Conservation (phyloP, 30 jellyfish, hydroid and myxozoan species). For the Chrysaora quinquecirrha region DNA sequence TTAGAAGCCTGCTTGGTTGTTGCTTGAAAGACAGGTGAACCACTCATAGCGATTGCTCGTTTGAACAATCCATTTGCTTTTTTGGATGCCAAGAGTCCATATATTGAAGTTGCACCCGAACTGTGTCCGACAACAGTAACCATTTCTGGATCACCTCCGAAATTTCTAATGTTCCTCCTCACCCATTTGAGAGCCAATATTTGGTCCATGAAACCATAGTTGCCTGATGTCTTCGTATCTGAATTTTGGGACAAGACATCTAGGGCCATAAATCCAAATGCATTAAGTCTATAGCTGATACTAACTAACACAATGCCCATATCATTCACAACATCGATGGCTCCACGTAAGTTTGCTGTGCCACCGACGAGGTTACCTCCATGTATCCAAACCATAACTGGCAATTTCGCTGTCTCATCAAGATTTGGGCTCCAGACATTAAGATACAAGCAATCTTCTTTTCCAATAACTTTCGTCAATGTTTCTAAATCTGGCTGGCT, state of each 20-base stretch:
- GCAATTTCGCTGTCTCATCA: constrained; percentile 30
- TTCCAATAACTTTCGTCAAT: constrained; percentile 34
- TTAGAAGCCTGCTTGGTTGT: constrained; percentile 57
- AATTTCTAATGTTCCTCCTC: constrained; percentile 43
- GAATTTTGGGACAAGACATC: constrained; percentile 57
- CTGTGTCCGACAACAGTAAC: constrained; percentile 79
- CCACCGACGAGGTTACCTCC: constrained; percentile 72
- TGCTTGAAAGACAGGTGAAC: constrained; percentile 56
- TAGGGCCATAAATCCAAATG: constrained; percentile 79
- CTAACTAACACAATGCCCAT: constrained; percentile 78
- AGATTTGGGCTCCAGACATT: constrained; percentile 77
- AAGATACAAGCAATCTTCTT: constrained; percentile 76
- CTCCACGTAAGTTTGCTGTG: constrained; percentile 50
- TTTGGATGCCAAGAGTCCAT: constrained; percentile 76
- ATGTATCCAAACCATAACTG: constrained; percentile 84
- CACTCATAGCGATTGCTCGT: constrained; percentile 76
- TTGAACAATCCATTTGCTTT: constrained; percentile 73
- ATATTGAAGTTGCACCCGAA: constrained; percentile 81
- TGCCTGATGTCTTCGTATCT: constrained; percentile 51
- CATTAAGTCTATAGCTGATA: constrained; percentile 80
- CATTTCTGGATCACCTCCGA: constrained; percentile 81
- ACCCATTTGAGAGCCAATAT: constrained; percentile 78
- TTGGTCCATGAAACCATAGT: constrained; percentile 90
- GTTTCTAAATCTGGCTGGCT: constrained; percentile 14
- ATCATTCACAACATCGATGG: constrained; percentile 43